Percentiles rank a stretch among this genome's conserved stretches.
Evolutionary conservation across 2,797 vertebrate genomes (phyloP).

Genomic region (Spizella passerina): DNA sequence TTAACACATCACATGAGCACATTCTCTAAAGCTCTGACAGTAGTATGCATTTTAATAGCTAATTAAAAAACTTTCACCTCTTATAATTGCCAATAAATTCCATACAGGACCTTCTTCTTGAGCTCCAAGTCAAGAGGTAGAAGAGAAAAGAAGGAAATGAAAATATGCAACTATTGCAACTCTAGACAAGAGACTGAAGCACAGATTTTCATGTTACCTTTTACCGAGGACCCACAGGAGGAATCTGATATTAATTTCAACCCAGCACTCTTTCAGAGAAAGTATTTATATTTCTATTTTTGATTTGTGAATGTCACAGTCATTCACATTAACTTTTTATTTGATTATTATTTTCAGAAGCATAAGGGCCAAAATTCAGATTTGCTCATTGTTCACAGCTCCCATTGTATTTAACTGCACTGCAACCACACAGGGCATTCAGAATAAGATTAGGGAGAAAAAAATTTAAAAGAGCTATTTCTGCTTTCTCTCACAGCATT

Average conservation of each 20-base stretch:
- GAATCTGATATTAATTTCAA: not conserved
- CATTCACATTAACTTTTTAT: not conserved
- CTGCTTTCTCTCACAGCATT: not conserved
- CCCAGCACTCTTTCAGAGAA: not conserved
- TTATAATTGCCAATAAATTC: constrained; percentile 10
- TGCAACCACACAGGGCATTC: not conserved
- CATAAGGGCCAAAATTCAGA: not conserved
- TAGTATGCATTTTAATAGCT: constrained; percentile 41
- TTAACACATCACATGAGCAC: not conserved
- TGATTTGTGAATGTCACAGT: not conserved
- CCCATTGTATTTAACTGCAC: not conserved
- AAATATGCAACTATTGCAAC: not conserved
- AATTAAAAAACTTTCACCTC: constrained; percentile 30
- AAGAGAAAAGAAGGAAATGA: not conserved
- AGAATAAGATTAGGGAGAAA: not conserved
- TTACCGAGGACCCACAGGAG: not conserved
- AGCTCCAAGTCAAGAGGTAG: not conserved
- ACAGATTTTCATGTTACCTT: not conserved
- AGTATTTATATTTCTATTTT: not conserved
- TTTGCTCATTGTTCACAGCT: not conserved
- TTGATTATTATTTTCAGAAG: not conserved
- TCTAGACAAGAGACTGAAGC: not conserved
- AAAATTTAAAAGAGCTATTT: not conserved
- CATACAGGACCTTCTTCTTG: not conserved
- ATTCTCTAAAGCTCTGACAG: not conserved